Base-by-base conservation (phyloP, 2,797 vertebrate species). In the Microtus obscurus region DNA sequence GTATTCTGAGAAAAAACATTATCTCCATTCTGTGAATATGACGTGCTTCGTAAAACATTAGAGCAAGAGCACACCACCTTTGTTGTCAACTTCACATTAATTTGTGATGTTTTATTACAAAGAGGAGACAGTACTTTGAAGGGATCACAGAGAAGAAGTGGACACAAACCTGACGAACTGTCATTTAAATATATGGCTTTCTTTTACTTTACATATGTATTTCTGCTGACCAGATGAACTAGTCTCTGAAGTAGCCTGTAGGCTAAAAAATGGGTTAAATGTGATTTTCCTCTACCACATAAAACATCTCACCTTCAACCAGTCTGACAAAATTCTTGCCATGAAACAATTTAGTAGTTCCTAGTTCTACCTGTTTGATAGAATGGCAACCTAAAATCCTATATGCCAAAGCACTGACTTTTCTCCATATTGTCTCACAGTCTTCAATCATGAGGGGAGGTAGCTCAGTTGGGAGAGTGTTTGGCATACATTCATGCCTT, bases 331-430 rank as follows among this genome's bases (percentile, higher is more conserved):
- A 88, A 45, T 51, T 76, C 78, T 74, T 81, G 1, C 29, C 27
- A 93, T 63, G 94, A 71, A 40, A 93, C 34, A 91, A 88, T 96
- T 95, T 92, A 67, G 23, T 88, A 85, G 6, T 37, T 4, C 10
- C 95, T 94, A 86, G 94, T 96, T 67, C 40, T 17, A 0, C 71
- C 23, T 74, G 94, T 23, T 65, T 89, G 23, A 12, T 51, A 91
- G 25, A 6, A 51, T 17, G 5, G 4, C 25, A 73, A 53, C 21
- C 29, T 94, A 89, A 97, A 96, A 93, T 43, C 5, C 14, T 71
- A 0, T 17, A 7, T 83, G 56, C 27, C 45, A 80, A 23, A 37
- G 43, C 43, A 6, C 0, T 0, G 88, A 69, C 69, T 34, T 4
- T 45, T 85, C n/a, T 53, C 82, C 25, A 2, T 9, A 93, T 73